Base-by-base conservation (phyloP, 2,797 vertebrate genomes). In the Pteropus rufus region DNA sequence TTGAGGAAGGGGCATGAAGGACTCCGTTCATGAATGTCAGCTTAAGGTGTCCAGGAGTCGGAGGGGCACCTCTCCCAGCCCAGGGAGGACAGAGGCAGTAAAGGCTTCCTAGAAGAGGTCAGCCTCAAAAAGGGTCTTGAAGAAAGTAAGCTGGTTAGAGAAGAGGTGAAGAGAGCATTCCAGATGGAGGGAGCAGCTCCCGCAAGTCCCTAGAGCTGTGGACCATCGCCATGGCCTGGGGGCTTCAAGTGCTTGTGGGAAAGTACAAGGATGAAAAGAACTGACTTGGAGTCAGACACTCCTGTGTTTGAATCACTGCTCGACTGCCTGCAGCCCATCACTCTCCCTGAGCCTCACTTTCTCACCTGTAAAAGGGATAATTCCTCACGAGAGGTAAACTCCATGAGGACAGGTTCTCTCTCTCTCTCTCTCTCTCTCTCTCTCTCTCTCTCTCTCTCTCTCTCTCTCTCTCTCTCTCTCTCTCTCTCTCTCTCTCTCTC, bases 181-280 rank as follows among this genome's bases (percentile, higher is more conserved):
- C 15, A 54, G 18, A 62, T 6, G 29, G 5, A 49, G 23, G 7
- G 21, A 52, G 26, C 19, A 73, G 9, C 5, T 39, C 41, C 8
- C 24, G 70, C 14, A 41, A 67, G 86, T n/a, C 31, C 56, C 69
- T 3, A 5, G 58, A 79, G 4, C 15, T 29, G 9, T 29, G 41
- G 34, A n/a, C 5, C 9, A 15, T 10, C 6, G 0, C n/a, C n/a
- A 0, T 0, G 4, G 14, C 12, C 72, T 15, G 0, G 58, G 64
- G 15, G 21, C 39, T 80, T 70, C 80, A 16, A 12, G 23, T 18
- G 24, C 26, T 41, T 69, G 1, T 41, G 23, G 58, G n/a, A 62
- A 46, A 49, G 29, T 29, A 26, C 14, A 46, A 39, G 44, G 18
- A 26, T 49, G 26, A 70, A 49, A 84, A 64, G n/a, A n/a, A 26